Conservation (phyloP, 2,888 invertebrate species). For the Gymnocheta viridis region DNA sequence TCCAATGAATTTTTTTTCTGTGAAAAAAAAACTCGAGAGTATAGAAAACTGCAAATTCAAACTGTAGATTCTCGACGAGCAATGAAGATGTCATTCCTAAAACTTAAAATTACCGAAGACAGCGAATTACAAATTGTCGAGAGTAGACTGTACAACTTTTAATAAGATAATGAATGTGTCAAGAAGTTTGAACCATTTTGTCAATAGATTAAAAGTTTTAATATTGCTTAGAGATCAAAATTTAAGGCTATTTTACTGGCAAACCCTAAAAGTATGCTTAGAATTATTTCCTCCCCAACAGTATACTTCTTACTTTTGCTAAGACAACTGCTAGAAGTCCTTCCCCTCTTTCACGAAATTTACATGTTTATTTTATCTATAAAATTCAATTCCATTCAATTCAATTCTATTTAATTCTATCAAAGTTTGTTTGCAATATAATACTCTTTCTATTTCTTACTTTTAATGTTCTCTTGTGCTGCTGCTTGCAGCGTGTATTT, state of each 20-base stretch:
- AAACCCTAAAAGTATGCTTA: not conserved
- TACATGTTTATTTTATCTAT: not conserved
- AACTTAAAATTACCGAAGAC: too few species aligned
- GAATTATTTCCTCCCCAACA: not conserved
- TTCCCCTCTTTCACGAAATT: not conserved
- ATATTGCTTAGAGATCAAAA: not conserved
- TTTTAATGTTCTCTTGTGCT: not conserved
- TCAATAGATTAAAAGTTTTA: too few species aligned
- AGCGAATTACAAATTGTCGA: too few species aligned
- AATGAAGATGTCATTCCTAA: too few species aligned
- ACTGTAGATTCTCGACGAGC: too few species aligned
- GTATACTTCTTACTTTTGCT: not conserved
- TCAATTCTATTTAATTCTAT: conserved; percentile 30
- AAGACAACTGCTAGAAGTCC: not conserved
- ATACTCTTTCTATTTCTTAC: conserved; percentile 20
- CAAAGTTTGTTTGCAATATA: conserved; percentile 24
- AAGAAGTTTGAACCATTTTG: too few species aligned
- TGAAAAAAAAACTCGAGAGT: too few species aligned
- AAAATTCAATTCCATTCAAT: conserved; percentile 36
- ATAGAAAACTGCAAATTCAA: too few species aligned
- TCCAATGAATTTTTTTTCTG: too few species aligned
- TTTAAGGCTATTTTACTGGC: not conserved
- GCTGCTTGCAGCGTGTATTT: too few species aligned
- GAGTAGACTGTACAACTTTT: too few species aligned
- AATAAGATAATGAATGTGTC: too few species aligned